Evolutionary conservation across 1,140 invertebrate genomes (phyloP), one percentile per base, ranked within the genome.

Genomic region (Nymphalis io): DNA sequence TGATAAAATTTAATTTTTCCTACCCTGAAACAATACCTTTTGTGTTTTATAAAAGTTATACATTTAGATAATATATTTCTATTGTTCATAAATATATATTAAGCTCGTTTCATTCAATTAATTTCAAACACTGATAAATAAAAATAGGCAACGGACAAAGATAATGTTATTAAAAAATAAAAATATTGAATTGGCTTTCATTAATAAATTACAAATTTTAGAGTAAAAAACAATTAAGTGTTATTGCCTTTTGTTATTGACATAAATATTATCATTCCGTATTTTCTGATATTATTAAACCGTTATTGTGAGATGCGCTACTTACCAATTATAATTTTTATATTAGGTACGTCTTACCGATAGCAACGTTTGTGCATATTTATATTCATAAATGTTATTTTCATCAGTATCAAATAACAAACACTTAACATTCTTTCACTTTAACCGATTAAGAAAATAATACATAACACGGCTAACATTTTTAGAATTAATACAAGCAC

Each of bases 311-410:
- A 48, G 60, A 62, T 70, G 60, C 62, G 55, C 53, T 70, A 70
- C 68, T 70, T 70, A 70, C 55, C 42, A 64, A 46, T 63, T 62
- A 44, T 3, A 53, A 63, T 63, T 53, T 33, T 63, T 63, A 63
- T 62, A 51, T 55, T 55, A 44, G n/a, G n/a, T 44, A 21, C n/a
- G 12, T 8, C 4, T 8, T 55, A 15, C 11, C 5, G 21, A n/a
- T 23, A 55, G 15, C 51, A 23, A 23, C 4, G 13, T 27, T 27
- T 5, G 15, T 15, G 6, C 8, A 51, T 20, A 51, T 21, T 16
- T 12, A 51, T 55, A 27, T 55, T 27, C 15, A 6, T n/a, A 23
- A 23, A 27, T 23, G 51, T 55, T 4, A 55, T 21, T n/a, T 23
- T 12, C 23, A 55, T 27, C 5, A 15, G 23, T 5, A 13, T 55